Percentiles rank a stretch among this genome's conserved stretches.
These are phyloP conservation scores for Scaptomyza parva DNA, from an alignment of 2,888 invertebrate species.

Conservation along the genomic window DNA sequence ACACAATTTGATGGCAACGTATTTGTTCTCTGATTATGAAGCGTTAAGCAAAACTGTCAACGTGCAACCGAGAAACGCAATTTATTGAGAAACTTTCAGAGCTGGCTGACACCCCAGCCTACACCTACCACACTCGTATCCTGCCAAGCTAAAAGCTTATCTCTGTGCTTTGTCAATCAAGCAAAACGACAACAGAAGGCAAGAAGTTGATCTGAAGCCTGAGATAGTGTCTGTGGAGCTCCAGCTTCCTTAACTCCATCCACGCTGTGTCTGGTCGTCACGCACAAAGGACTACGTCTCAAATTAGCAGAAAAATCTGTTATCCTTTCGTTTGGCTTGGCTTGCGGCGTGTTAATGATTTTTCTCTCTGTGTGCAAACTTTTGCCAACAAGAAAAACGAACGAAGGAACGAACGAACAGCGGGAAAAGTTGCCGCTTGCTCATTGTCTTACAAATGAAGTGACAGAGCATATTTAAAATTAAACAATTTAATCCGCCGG, in stretches of 20 bases:
- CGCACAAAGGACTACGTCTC: slow-evolving; percentile 83
- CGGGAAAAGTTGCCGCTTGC: slow-evolving; percentile 20
- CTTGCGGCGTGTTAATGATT: slow-evolving; percentile 84
- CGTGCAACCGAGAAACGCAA: slow-evolving; percentile 77
- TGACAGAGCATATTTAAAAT: slow-evolving; percentile 81
- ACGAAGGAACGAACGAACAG: slow-evolving; percentile 3
- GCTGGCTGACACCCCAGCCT: slow-evolving; percentile 27
- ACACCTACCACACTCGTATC: slow-evolving; percentile 23
- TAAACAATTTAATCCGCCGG: slow-evolving; percentile 79
- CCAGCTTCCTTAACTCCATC: slow-evolving; percentile 16
- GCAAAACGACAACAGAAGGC: slow-evolving; percentile 61
- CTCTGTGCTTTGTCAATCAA: slow-evolving; percentile 80
- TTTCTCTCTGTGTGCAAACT: slow-evolving; percentile 65
- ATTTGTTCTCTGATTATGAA: slow-evolving; percentile 84
- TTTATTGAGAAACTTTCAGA: slow-evolving; percentile 82
- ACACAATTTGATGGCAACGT: slow-evolving; percentile 81
- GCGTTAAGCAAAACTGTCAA: slow-evolving; percentile 84
- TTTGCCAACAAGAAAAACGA: too few relatives aligned
- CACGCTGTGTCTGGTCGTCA: slow-evolving; percentile 66
- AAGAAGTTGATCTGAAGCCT: slow-evolving; percentile 74
- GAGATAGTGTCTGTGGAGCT: slow-evolving; percentile 61
- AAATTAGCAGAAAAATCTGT: slow-evolving; percentile 83
- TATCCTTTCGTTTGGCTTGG: slow-evolving; percentile 82
- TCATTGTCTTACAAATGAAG: slow-evolving; percentile 74
- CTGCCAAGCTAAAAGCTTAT: slow-evolving; percentile 69